phyloP scores from a whole-genome alignment of 2,113 vertebrate species.

The Capreolus pygargus region DNA sequence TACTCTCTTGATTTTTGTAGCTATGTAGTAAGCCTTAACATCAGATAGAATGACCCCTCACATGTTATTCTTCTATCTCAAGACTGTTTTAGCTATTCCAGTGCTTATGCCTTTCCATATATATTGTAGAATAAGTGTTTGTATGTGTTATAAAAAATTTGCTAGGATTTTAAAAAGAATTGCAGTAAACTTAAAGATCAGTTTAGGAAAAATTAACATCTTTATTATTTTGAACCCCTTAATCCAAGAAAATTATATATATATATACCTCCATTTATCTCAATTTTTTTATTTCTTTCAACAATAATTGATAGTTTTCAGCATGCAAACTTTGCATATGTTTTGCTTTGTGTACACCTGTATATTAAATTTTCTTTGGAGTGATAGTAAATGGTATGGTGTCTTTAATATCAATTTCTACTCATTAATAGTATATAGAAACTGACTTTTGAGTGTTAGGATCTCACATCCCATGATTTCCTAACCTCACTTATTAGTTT shows the following conservation, averaged over 20 bases:
- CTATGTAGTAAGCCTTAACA: not conserved
- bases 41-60: not conserved
- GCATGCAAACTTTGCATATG: not conserved
- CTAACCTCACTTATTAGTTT: not conserved
- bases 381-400: not conserved
- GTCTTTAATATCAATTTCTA: not conserved
- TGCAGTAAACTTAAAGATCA: not conserved
- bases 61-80: not conserved
- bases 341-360: not conserved
- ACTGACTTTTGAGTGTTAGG: not conserved
- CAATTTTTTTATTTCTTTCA: not conserved
- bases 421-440: not conserved
- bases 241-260: not conserved
- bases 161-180: not conserved
- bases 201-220: not conserved
- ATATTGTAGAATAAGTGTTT: not conserved
- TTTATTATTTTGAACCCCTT: not conserved
- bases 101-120: not conserved
- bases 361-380: not conserved
- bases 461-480: not conserved
- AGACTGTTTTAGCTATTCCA: not conserved
- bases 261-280: not conserved
- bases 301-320: not conserved
- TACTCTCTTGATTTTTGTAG: not conserved
- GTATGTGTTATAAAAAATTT: not conserved